A percentile compares a stretch with the other conserved stretches of the same genome.
Conservation (phyloP, 2,797 vertebrate genomes). For the Enoplosus armatus region DNA sequence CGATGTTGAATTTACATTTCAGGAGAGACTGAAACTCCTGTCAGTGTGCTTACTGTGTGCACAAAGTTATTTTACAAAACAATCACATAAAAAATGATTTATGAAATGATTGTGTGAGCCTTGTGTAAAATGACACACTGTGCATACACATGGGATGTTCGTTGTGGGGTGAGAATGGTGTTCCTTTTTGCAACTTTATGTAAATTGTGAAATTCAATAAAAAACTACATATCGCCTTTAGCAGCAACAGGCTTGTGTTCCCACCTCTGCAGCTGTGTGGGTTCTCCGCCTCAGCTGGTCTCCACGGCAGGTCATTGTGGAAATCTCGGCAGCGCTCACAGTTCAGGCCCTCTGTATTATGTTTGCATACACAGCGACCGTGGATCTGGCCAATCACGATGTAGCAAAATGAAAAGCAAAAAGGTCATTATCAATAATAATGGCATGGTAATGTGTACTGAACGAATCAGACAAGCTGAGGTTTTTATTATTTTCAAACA, state of each 20-base stretch:
- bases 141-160: too few relatives aligned
- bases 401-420: not conserved
- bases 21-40: too few relatives aligned
- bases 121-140: too few relatives aligned
- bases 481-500: not conserved
- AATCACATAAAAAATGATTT: too few relatives aligned
- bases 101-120: too few relatives aligned
- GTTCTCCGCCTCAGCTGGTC: constrained; percentile 86
- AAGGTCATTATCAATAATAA: not conserved
- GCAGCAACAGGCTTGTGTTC: too few relatives aligned
- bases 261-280: constrained; percentile 88
- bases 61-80: too few relatives aligned
- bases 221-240: too few relatives aligned
- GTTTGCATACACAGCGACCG: constrained; percentile 89
- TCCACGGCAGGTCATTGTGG: constrained; percentile 90
- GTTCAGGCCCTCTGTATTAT: constrained; percentile 90
- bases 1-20: not conserved
- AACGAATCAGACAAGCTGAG: not conserved
- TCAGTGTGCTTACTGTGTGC: too few relatives aligned
- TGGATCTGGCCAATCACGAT: constrained; percentile 84
- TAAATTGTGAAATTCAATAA: too few relatives aligned
- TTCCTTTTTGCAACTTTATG: too few relatives aligned
- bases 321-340: constrained; percentile 89
- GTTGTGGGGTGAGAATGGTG: too few relatives aligned
- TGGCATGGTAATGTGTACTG: not conserved